Percentiles rank a stretch among this genome's conserved stretches.
Conservation (phyloP, 2,888 invertebrate genomes). For the Salpingus planirostris region DNA sequence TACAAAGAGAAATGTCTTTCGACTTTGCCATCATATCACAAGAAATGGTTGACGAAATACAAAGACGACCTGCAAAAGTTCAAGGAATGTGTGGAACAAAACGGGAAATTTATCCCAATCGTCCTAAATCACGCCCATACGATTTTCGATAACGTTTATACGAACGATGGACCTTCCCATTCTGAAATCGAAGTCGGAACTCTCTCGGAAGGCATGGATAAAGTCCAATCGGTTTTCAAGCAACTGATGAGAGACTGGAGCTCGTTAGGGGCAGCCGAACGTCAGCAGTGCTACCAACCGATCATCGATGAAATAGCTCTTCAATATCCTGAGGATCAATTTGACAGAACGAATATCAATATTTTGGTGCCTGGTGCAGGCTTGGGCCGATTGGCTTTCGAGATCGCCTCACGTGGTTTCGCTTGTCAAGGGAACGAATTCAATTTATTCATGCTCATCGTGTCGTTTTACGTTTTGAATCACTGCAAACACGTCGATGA, state of each 20-base stretch:
- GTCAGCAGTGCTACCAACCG: slow-evolving; percentile 81
- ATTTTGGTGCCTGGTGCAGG: slow-evolving; percentile 96
- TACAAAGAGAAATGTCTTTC: slow-evolving; percentile 68
- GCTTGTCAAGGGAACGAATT: slow-evolving; percentile 96
- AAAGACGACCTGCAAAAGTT: slow-evolving; percentile 64
- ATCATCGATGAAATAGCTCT: slow-evolving; percentile 75
- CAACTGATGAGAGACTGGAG: slow-evolving; percentile 99
- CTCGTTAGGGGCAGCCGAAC: slow-evolving; percentile 67
- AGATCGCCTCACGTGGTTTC: slow-evolving; percentile 84
- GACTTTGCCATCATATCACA: slow-evolving; percentile 65
- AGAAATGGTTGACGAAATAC: slow-evolving; percentile 66
- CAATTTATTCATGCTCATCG: slow-evolving; percentile 94
- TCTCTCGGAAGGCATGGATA: slow-evolving; percentile 51
- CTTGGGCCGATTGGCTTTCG: slow-evolving; percentile 86
- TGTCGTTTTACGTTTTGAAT: slow-evolving; percentile 93
- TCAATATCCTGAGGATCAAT: slow-evolving; percentile 58
- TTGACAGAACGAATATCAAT: slow-evolving; percentile 50
- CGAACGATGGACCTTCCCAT: slow-evolving; percentile 28
- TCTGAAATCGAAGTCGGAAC: slow-evolving; percentile 24
- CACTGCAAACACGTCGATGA: slow-evolving; percentile 64
- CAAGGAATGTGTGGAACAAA: slow-evolving; percentile 70
- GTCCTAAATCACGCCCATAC: slow-evolving; percentile 72
- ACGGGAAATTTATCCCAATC: slow-evolving; percentile 55
- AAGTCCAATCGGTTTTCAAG: slow-evolving; percentile 89
- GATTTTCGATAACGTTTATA: slow-evolving; percentile 70